Base-by-base conservation (phyloP, 2,797 vertebrate genomes). In the Carduelis carduelis region DNA sequence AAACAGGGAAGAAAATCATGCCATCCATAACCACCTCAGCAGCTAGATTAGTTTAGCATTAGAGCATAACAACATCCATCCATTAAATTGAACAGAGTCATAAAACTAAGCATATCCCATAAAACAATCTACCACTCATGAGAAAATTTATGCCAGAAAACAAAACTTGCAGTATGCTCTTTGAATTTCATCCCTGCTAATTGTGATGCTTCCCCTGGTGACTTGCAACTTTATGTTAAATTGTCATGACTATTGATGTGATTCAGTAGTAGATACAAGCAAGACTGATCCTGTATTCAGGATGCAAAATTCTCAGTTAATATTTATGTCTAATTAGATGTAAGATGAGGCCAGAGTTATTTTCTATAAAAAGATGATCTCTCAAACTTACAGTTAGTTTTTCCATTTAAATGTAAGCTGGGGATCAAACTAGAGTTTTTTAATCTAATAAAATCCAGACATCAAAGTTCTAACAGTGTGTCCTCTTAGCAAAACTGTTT, bases 291-390 rank as follows among this genome's bases (percentile, higher is more conserved):
- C 80, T 89, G 77, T 66, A 89, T 79, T 92, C 74, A 64, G 64
- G 74, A 80, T 74, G 64, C 66, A 90, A 84, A 94, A 60, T 70
- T 89, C 44, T 49, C 66, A 4, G 56, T 94, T 88, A 76, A 80
- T 92, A 83, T 87, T 92, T 88, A 60, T 77, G 43, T 82, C 70
- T 95, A 82, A 96, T 94, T 91, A 90, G 56, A 66, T 89, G 43
- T 69, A 77, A 87, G 81, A 91, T 82, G 50, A 96, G 50, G 37
- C 85, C 4, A 2, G 32, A 64, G 69, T 17, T 94, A 6, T 66
- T 93, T 89, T 65, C 88, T 89, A 35, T 72, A 70, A 91, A 94
- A 92, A 88, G 30, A 50, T 4, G 7, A 41, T 90, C 49, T 86
- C 41, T 96, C 34, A 27, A 72, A 89, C 49, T 89, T 90, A 27